Percentiles rank a stretch among this genome's conserved stretches.
These are phyloP conservation scores for Drosophila pseudotalamancana DNA, from an alignment of 2,888 invertebrate species.

Conservation along the genomic window DNA sequence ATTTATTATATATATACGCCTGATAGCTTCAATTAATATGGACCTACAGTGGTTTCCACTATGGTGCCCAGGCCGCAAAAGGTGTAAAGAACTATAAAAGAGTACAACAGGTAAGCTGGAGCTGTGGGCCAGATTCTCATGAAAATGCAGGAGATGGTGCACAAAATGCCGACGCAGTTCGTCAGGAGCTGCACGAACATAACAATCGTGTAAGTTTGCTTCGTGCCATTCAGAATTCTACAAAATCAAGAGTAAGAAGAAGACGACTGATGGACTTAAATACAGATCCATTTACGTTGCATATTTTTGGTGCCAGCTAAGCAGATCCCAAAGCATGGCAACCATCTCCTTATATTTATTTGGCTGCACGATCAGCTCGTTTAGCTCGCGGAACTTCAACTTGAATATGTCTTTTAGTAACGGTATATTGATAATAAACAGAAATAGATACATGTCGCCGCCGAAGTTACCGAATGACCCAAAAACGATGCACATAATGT, in stretches of 20 bases:
- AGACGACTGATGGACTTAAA: rapidly evolving
- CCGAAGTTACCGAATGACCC: constrained; percentile 73
- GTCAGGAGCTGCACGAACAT: constrained; percentile 65
- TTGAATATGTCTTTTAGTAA: constrained; percentile 67
- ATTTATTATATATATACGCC: neutral
- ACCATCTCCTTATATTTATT: constrained; percentile 15
- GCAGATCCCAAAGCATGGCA: constrained; percentile 42
- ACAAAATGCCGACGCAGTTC: constrained; percentile 42
- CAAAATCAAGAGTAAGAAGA: rapidly evolving
- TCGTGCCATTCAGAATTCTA: constrained; percentile 48
- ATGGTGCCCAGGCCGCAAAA: constrained; percentile 73
- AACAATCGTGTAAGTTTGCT: constrained; percentile 47
- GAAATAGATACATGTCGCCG: constrained; percentile 70
- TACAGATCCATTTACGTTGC: constrained; percentile 38
- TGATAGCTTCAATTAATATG: neutral
- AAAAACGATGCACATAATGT: constrained; percentile 39
- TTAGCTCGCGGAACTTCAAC: constrained; percentile 59
- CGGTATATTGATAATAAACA: constrained; percentile 60
- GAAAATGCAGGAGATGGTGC: constrained; percentile 65
- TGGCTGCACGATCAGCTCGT: constrained; percentile 22
- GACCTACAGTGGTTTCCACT: constrained; percentile 62
- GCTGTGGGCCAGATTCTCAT: constrained; percentile 69
- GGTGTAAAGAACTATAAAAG: constrained; percentile 53
- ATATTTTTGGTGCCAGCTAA: constrained; percentile 72
- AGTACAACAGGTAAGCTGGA: constrained; percentile 50